phyloP scores from a whole-genome alignment of 2,888 invertebrate genomes.

The Agelastica alni region DNA sequence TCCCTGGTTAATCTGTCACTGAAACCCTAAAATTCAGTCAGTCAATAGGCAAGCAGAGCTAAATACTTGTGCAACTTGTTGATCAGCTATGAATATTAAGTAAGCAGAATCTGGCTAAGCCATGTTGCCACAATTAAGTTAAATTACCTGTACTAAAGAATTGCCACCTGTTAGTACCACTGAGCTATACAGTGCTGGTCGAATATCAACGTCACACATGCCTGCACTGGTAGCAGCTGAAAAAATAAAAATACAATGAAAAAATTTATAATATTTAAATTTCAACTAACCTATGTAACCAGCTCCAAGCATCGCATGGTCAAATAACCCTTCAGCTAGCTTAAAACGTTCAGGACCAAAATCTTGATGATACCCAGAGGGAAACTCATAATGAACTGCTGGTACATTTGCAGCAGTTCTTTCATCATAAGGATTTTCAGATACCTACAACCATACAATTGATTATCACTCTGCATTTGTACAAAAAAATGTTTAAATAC shows the following conservation, averaged over 20 bases:
- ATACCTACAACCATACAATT: conserved; percentile 66
- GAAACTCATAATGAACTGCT: conserved; percentile 95
- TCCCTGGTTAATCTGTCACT: conserved; percentile 90
- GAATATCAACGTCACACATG: conserved; percentile 97
- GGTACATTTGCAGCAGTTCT: conserved; percentile 84
- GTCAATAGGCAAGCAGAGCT: no score
- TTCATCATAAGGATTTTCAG: conserved; percentile 91
- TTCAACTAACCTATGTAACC: conserved; percentile 79
- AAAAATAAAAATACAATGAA: no score
- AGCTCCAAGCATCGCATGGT: conserved; percentile 90
- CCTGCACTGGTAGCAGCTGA: conserved; percentile 80
- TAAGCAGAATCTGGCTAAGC: no score
- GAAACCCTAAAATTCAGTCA: conserved; percentile 83
- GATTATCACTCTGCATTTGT: no score
- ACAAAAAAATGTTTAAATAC: no score
- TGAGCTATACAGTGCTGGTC: conserved; percentile 92
- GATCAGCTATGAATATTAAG: no score
- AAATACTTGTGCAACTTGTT: no score
- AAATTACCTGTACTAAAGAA: conserved; percentile 74
- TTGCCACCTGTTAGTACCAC: conserved; percentile 96
- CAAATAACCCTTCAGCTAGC: conserved; percentile 93
- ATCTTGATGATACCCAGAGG: conserved; percentile 96
- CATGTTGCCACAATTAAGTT: no score
- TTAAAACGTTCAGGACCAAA: conserved; percentile 93
- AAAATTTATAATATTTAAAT: conserved; percentile 2